A percentile compares a stretch with the other conserved stretches of the same genome.
These are phyloP conservation scores for Hormaphis cornu DNA, from an alignment of 1,140 invertebrate genomes.

Conservation along the genomic window DNA sequence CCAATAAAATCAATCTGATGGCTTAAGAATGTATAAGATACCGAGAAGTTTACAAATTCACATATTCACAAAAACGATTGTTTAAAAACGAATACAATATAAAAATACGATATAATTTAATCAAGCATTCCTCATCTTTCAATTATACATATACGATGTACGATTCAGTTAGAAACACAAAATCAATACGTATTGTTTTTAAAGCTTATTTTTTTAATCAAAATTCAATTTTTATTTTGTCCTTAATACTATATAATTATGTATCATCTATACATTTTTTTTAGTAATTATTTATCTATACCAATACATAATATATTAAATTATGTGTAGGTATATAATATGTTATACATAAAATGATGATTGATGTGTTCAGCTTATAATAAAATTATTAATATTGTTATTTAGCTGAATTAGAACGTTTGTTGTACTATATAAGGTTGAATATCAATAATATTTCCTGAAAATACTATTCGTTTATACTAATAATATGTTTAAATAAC, in stretches of 20 bases:
- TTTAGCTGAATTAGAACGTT: conserved; percentile 27
- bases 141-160: conserved; percentile 24
- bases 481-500: not conserved
- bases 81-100: conserved; percentile 19
- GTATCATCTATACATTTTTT: conserved; percentile 4
- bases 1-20: conserved; percentile 34
- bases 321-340: conserved; percentile 6
- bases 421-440: conserved; percentile 27
- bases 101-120: conserved; percentile 29
- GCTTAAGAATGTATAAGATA: conserved; percentile 19
- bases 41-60: conserved; percentile 11
- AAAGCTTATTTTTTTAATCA: conserved; percentile 30
- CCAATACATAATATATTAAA: conserved; percentile 6
- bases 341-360: conserved; percentile 15
- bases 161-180: conserved; percentile 22
- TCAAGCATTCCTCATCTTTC: conserved; percentile 20
- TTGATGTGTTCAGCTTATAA: conserved; percentile 28
- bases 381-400: conserved; percentile 27
- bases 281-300: conserved; percentile 17
- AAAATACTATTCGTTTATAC: conserved; percentile 30
- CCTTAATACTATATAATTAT: conserved; percentile 14
- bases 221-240: conserved; percentile 20
- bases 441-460: conserved; percentile 29
- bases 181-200: conserved; percentile 25
- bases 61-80: conserved; percentile 16